Conservation (phyloP, 35 echinoderm and acorn worm genomes). For the Chiridota heheva region DNA sequence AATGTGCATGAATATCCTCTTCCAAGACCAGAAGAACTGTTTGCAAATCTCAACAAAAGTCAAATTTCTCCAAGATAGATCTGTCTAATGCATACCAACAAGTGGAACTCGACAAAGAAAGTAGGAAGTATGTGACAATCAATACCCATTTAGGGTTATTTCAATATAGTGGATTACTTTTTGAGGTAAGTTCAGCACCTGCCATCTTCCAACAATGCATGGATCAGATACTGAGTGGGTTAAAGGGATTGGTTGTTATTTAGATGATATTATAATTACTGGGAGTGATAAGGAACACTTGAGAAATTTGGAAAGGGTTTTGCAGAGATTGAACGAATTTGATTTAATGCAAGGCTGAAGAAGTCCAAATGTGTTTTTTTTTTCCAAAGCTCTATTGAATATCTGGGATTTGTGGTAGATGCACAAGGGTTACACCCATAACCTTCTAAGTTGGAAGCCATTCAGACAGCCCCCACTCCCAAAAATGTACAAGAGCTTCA, state of each 20-base stretch:
- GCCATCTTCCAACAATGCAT: conserved; percentile 47
- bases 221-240: conserved; percentile 43
- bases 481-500: conserved; percentile 13
- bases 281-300: conserved; percentile 45
- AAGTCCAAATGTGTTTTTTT: conserved; percentile 34
- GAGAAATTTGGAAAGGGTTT: conserved; percentile 38
- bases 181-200: conserved; percentile 43
- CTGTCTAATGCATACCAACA: conserved; percentile 31
- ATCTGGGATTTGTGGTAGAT: conserved; percentile 18
- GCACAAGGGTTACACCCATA: neutral
- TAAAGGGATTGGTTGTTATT: conserved; percentile 31
- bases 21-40: conserved; percentile 37
- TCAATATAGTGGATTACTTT: conserved; percentile 28
- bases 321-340: conserved; percentile 25
- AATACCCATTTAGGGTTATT: conserved; percentile 39
- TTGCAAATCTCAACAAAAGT: neutral
- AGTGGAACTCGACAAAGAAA: conserved; percentile 23
- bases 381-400: conserved; percentile 17
- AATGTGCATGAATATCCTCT: conserved; percentile 62
- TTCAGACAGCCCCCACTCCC: neutral
- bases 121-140: neutral
- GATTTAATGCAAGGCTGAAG: conserved; percentile 48
- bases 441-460: neutral
- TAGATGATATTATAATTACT: conserved; percentile 67
- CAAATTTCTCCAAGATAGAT: conserved; percentile 38